Conservation (phyloP, 2,888 invertebrate species). For the Digitonthophagus gazella region DNA sequence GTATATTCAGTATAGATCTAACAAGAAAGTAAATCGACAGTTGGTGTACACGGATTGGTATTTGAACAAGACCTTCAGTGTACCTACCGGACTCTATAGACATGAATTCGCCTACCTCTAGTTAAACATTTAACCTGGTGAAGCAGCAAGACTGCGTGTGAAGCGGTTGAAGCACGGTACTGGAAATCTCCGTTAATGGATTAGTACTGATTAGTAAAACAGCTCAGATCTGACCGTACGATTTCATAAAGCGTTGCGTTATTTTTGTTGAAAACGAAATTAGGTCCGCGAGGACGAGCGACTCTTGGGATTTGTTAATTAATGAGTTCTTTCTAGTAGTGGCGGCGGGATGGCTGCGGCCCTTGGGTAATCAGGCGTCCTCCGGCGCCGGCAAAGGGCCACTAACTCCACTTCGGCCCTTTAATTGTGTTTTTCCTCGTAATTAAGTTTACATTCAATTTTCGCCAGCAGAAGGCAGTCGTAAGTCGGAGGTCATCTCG, state of each 20-base stretch:
- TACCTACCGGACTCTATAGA: not conserved
- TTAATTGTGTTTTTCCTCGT: not conserved
- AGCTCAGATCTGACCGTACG: not conserved
- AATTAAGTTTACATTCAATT: not conserved
- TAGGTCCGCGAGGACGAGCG: not conserved
- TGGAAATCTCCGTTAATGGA: not conserved
- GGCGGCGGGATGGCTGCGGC: not conserved
- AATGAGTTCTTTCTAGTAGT: not conserved
- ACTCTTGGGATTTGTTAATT: not conserved
- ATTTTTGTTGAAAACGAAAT: not conserved
- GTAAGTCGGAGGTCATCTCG: not conserved
- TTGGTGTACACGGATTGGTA: not conserved
- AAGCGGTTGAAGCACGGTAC: not conserved
- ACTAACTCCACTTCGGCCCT: not conserved
- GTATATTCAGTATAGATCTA: not conserved
- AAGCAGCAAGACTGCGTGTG: not conserved
- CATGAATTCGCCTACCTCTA: not conserved
- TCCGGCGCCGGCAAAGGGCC: not conserved
- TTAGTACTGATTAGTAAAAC: not conserved
- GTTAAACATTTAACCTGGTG: not conserved
- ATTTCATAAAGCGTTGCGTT: not conserved
- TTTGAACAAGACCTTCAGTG: not conserved
- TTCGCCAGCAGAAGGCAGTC: not conserved
- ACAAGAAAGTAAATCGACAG: no score
- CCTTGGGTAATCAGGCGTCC: not conserved